These are phyloP conservation scores for Beroe forskalii DNA, from an alignment of 37 sponge, comb jelly and placozoan species.

Conservation along the genomic window DNA sequence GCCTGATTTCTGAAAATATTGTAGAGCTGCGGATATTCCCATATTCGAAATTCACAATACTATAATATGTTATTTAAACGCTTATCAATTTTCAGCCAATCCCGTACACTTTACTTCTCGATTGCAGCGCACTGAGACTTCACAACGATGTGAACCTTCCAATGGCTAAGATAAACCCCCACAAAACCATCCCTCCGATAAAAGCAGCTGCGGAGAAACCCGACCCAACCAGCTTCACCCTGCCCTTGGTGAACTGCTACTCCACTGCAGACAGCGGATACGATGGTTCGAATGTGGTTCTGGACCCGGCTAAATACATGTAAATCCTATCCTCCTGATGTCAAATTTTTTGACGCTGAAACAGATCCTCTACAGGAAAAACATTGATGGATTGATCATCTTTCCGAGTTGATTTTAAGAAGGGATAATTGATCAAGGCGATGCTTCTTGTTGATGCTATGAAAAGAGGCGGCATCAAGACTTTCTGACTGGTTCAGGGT, in stretches of 20 bases:
- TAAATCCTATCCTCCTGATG: too few relatives aligned
- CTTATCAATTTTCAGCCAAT: slow-evolving; percentile 64
- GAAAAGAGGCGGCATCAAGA: too few relatives aligned
- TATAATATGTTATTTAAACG: too few relatives aligned
- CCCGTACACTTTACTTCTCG: slow-evolving; percentile 10
- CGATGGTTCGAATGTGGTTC: background rate
- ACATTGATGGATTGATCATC: too few relatives aligned
- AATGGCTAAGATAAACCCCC: slow-evolving; percentile 50
- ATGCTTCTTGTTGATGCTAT: too few relatives aligned
- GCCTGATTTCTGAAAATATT: too few relatives aligned
- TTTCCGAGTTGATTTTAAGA: too few relatives aligned
- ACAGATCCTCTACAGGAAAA: too few relatives aligned
- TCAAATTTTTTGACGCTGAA: too few relatives aligned
- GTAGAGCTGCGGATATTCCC: too few relatives aligned
- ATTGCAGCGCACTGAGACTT: slow-evolving; percentile 24
- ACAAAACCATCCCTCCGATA: slow-evolving; percentile 33
- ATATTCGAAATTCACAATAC: too few relatives aligned
- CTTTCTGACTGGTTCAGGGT: background rate
- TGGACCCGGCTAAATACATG: slow-evolving; percentile 63
- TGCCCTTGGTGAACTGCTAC: slow-evolving; percentile 27
- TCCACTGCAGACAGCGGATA: background rate
- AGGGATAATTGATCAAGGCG: too few relatives aligned
- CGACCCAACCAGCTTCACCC: slow-evolving; percentile 15
- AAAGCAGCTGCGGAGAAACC: background rate
- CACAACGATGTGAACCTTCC: slow-evolving; percentile 32